Base-by-base conservation (phyloP, 2,113 vertebrate genomes). In the Chionodraco myersi region DNA sequence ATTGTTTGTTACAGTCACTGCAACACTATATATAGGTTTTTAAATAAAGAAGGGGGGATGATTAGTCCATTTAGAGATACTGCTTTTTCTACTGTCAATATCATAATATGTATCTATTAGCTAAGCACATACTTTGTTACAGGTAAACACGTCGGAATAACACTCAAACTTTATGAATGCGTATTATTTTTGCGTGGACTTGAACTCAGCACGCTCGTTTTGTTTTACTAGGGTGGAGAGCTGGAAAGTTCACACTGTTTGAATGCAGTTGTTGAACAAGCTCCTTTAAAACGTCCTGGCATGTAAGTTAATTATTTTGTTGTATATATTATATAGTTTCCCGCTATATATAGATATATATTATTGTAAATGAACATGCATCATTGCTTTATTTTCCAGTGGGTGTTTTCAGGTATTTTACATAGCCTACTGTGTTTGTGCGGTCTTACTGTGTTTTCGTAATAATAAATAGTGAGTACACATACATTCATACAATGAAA, bases 231-330 rank as follows among this genome's bases (percentile, higher is more conserved):
- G 44, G 47, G 45, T 49, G 59, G 21, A 51, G 41, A 70, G 34
- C 71, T 68, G 66, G 67, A 84, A 71, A 77, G 54, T 78, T 82
- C 58, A 1, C n/a, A 10, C 34, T 53, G 51, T 30, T 6, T 8
- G 4, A 16, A 0, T 48, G 10, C 72, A n/a, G 49, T 5, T 15
- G 64, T 54, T 65, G 41, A 52, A 44, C 14, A 52, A 54, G 18
- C 44, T 26, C 12, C 21, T 0, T 56, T 73, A 16, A 0, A 26
- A 5, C 23, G 6, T 41, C 26, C 52, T 26, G 26, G 10, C 26
- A 51, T 81, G 88, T 90, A 66, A 80, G 79, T 82, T 90, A 63
- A 83, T 79, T 82, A 5, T 44, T 3, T 61, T 63, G 2, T 59
- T 72, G 3, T 64, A 59, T 45, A 4, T 5, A 26, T 26, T 10